Evolutionary conservation across 2,888 invertebrate genomes (phyloP).

Genomic region (Diaphora mendica): DNA sequence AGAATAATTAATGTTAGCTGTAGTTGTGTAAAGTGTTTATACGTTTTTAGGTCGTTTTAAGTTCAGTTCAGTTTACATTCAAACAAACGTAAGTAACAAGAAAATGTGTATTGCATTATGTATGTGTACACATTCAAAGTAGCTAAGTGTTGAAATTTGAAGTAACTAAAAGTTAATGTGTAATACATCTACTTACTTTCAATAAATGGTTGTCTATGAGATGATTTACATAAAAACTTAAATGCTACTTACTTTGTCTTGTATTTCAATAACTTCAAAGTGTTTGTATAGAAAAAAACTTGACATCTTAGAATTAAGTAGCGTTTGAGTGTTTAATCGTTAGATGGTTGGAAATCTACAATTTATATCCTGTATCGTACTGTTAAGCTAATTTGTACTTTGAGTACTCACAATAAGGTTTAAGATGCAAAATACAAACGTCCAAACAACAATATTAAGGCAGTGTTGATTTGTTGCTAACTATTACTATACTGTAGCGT

Average conservation of each 20-base stretch:
- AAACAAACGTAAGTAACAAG: not conserved
- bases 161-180: not conserved
- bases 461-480: slow-evolving; percentile 8
- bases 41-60: slow-evolving; percentile 37
- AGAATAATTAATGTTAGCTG: slow-evolving; percentile 36
- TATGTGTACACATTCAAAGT: not conserved
- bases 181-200: not conserved
- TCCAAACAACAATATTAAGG: not conserved
- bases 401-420: not conserved
- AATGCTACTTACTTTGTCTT: not conserved
- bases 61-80: slow-evolving; percentile 5
- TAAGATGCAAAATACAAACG: slow-evolving; percentile 1
- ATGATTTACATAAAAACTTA: not conserved
- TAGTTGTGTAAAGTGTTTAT: slow-evolving; percentile 44
- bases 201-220: not conserved
- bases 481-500: slow-evolving; percentile 25
- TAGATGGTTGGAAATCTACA: not conserved
- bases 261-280: not conserved
- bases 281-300: not conserved
- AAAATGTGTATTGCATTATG: not conserved
- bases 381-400: slow-evolving; percentile 5
- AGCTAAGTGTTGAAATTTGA: not conserved
- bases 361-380: not conserved
- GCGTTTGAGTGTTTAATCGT: not conserved
- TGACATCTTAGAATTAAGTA: not conserved